Base-by-base conservation (phyloP, 2,113 vertebrate species). In the Hyperopisus bebe region DNA sequence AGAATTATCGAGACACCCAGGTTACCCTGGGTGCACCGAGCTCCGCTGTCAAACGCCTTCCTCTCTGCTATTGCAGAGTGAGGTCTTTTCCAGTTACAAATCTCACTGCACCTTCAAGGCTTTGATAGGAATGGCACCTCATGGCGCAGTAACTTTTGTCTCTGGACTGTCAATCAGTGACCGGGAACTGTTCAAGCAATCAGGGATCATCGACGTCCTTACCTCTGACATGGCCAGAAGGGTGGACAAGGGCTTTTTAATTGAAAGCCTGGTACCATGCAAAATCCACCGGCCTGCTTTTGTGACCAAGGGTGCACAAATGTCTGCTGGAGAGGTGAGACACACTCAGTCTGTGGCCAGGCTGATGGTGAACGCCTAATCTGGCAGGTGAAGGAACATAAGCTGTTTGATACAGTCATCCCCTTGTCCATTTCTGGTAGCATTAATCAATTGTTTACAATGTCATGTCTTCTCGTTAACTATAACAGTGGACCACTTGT, bases 171-270 rank as follows among this genome's bases (percentile, higher is more conserved):
- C 89, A 5, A 87, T 91, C 3, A 90, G 83, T 55, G 90, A 90
- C 35, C 42, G 13, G 21, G 87, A 92, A 31, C 35, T 92, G 6
- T 84, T 92, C 50, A 89, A 70, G 31, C 47, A 74, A 10, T 91
- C 55, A 19, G 87, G 46, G 0, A 92, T 92, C 27, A 27, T 66
- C 10, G 48, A 84, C 6, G 24, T 86, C 17, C 86, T 90, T 0
- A 82, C 24, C 7, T 48, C 86, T 42, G 90, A 80, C n/a, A 90
- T 86, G 88, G 88, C 86, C 19, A 87, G 91, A 15, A 92, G 90
- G 88, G 90, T 89, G 5, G 55, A 92, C 55, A 90, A 90, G 19
- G 91, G 89, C 39, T 92, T 91, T 27, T 44, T 88, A 50, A 53
- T 91, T 47, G 88, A 91, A 9, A 88, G 87, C 70, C 66, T 86